Evolutionary conservation across 1,140 invertebrate species (phyloP), one percentile per base, ranked within the genome.

Genomic region (Helicoverpa zea): DNA sequence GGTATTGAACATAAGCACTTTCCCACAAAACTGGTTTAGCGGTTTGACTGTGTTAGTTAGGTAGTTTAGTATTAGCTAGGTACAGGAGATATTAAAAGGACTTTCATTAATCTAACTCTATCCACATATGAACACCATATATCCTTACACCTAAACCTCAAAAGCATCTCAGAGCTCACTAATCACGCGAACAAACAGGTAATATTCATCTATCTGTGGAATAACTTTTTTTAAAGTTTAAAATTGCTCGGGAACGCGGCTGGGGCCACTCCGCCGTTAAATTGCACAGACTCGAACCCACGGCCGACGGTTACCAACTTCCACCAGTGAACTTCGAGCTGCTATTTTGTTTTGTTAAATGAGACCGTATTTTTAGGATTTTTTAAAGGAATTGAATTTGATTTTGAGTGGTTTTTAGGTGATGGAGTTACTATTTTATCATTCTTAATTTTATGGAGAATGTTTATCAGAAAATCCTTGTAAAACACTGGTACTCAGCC

Each of bases 221-320:
- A 51, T 23, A 77, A 81, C 66, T 66, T 78, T 81, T 81, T 81
- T 78, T 77, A 51, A 81, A 81, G 75, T 81, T 81, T 81, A 72
- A 81, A 81, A 81, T 81, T 81, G 81, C 81, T 18, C 68, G 47
- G 66, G 66, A 74, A 18, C 56, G 66, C 47, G n/a, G 49, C 64
- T 49, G 64, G 43, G 68, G 75, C 75, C 75, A 77, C 75, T 76
- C 70, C 64, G 64, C 75, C 64, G 81, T 72, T 47, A 81, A 81
- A 81, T 81, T 81, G 64, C 81, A 66, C 54, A 58, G 81, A 81
- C 76, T 81, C 75, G 75, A 81, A 81, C 81, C 70, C 75, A 23
- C 56, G 51, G 43, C 75, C 49, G 63, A 58, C 75, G 59, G 75
- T 73, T 81, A 78, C 47, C 75, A 81, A 81, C 81, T 81, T 81